Evolutionary conservation across 2,888 invertebrate genomes (phyloP), one percentile per base, ranked within the genome.

Genomic region (Trissolcus brochymenae): DNA sequence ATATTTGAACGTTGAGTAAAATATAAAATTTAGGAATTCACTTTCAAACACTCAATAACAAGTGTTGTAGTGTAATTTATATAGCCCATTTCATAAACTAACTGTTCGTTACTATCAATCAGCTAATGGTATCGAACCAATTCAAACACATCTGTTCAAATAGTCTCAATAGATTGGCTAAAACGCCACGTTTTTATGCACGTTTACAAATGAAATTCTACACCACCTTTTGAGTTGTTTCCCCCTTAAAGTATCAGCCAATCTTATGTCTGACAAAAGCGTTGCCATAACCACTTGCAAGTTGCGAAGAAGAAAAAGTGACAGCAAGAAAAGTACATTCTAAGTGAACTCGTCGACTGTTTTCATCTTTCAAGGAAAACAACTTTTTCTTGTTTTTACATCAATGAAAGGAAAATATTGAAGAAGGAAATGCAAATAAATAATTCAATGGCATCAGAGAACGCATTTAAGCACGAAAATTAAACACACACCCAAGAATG

Each of bases 91-190:
- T 59, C 53, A 53, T 29, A 35, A 53, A 67, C 43, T 43, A 53
- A 67, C 43, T 43, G 53, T 43, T 67, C 67, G 54, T 51, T 57
- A 59, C 53, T 59, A 59, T 67, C 51, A 67, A 67, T 67, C 67
- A 67, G 53, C 67, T 67, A 67, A 67, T 67, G 53, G 59, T 43
- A 59, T 25, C 46, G 53, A 53, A 46, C 59, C 53, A 67, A 53
- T 59, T 43, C 17, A 6, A 17, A 59, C 25, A 35, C 53, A 59
- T 41, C 19, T 53, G 35, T 60, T 54, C 3, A 11, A 60, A 68
- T 60, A 46, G 55, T 68, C 54, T 49, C 54, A 59, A n/a, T n/a
- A 2, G 25, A 25, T 25, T 41, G 43, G 19, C 41, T 25, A 25
- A 51, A 51, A 19, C 43, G 59, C 35, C 6, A 6, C 35, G n/a